Percentiles rank a stretch among this genome's conserved stretches.
phyloP scores from a whole-genome alignment of 2,888 invertebrate genomes.

The Leptinotarsa juncta region DNA sequence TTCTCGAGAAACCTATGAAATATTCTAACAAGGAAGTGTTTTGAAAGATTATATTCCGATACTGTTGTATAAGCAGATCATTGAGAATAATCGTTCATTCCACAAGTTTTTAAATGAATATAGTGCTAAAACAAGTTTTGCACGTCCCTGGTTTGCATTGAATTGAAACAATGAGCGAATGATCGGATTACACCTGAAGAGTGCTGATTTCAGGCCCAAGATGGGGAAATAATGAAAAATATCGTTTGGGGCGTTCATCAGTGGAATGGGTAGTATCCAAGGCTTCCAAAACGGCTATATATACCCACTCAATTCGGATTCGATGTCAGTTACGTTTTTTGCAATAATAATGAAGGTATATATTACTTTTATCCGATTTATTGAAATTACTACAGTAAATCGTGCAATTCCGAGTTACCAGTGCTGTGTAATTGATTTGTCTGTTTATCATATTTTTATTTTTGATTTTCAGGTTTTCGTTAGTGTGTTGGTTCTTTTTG shows the following conservation, averaged over 20 bases:
- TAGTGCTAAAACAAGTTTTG: constrained; percentile 2
- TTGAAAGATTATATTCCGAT: not conserved
- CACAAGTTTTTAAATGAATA: not conserved
- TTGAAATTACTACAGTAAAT: not conserved
- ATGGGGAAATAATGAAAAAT: constrained; percentile 9
- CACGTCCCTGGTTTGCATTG: constrained; percentile 12
- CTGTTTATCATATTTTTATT: not conserved
- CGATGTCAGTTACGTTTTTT: not conserved
- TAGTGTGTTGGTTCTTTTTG: constrained; percentile 2
- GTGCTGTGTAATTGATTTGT: not conserved
- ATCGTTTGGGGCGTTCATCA: not conserved
- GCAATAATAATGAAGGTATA: constrained; percentile 14
- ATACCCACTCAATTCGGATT: not conserved
- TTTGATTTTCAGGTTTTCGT: not conserved
- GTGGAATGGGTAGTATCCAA: constrained; percentile 11
- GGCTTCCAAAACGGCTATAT: constrained; percentile 12
- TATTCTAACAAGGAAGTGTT: not conserved
- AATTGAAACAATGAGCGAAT: constrained; percentile 14
- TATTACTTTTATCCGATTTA: constrained; percentile 3
- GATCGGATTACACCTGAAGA: not conserved
- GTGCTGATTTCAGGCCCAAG: constrained; percentile 1
- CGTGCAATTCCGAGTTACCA: not conserved
- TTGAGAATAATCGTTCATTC: not conserved
- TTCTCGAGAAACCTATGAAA: too few species aligned
- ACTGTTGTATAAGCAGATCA: not conserved